phyloP scores from a whole-genome alignment of 2,797 vertebrate species.

The Ambastaia sidthimunki region DNA sequence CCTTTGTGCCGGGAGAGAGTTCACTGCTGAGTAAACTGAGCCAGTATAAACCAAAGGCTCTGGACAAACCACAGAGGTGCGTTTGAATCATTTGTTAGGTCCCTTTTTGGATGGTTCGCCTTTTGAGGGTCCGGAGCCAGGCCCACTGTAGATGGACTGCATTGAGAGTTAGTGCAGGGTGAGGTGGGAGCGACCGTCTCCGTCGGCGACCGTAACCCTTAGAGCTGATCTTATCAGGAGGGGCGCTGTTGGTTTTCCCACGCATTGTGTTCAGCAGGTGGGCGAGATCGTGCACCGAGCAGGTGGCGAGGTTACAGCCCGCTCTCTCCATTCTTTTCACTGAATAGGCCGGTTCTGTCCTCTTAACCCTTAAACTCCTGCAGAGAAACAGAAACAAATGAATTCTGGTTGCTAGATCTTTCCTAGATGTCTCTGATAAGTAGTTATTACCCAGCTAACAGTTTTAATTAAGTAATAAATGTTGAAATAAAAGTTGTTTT shows the following conservation, averaged over 20 bases:
- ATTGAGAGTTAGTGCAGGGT: constrained; percentile 21
- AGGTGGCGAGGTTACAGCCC: constrained; percentile 85
- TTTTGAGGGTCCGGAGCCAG: constrained; percentile 45
- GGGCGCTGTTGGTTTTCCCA: constrained; percentile 73
- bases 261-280: constrained; percentile 75
- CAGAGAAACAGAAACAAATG: neutral
- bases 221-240: constrained; percentile 74
- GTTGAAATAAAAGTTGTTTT: no score
- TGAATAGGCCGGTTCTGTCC: constrained; percentile 59
- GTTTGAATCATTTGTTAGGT: constrained; percentile 44
- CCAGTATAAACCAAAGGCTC: constrained; percentile 52
- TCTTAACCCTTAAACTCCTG: constrained; percentile 18
- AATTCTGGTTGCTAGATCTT: no score
- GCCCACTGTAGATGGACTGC: constrained; percentile 50
- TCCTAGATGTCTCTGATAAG: neutral
- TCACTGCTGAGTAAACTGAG: constrained; percentile 54
- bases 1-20: constrained; percentile 57
- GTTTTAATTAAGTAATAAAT: no score
- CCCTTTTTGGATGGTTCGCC: constrained; percentile 44
- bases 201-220: constrained; percentile 84
- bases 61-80: constrained; percentile 44
- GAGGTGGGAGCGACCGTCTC: constrained; percentile 71
- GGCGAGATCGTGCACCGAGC: constrained; percentile 82
- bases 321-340: constrained; percentile 78
- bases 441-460: neutral